phyloP scores from a whole-genome alignment of 2,113 vertebrate species.

The Dicerorhinus sumatrensis region DNA sequence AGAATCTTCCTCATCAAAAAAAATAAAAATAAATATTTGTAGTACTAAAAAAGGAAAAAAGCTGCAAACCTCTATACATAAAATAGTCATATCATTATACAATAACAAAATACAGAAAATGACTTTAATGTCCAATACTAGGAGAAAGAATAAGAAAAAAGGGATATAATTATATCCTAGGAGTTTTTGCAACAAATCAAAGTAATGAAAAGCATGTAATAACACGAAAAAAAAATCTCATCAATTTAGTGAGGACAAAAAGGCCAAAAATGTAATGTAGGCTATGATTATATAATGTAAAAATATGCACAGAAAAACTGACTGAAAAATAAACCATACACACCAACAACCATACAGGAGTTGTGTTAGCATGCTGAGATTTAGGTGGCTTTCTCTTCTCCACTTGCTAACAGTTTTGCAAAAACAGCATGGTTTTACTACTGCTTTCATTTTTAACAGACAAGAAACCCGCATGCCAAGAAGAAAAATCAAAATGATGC shows the following conservation, averaged over 20 bases:
- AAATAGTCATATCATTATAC: background rate
- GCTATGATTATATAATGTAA: background rate
- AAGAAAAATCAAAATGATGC: background rate
- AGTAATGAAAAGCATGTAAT: constrained; percentile 9
- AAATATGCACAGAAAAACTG: background rate
- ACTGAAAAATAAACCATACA: background rate
- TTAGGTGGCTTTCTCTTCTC: background rate
- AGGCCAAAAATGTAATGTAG: background rate
- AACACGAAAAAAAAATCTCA: background rate
- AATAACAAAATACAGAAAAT: constrained; percentile 18
- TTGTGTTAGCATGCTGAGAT: background rate
- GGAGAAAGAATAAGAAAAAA: background rate
- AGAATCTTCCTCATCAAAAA: no score
- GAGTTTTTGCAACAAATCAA: constrained; percentile 1
- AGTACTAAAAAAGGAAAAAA: background rate
- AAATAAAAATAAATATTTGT: background rate
- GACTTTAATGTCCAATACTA: background rate
- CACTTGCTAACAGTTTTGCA: background rate
- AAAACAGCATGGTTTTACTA: background rate
- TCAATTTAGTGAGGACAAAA: background rate
- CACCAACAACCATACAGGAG: background rate
- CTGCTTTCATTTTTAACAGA: constrained; percentile 27
- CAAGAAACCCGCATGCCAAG: background rate
- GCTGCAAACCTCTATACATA: background rate
- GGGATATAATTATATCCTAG: background rate